Evolutionary conservation across 2,797 vertebrate species (phyloP).

Genomic region (Limnodromus scolopaceus): DNA sequence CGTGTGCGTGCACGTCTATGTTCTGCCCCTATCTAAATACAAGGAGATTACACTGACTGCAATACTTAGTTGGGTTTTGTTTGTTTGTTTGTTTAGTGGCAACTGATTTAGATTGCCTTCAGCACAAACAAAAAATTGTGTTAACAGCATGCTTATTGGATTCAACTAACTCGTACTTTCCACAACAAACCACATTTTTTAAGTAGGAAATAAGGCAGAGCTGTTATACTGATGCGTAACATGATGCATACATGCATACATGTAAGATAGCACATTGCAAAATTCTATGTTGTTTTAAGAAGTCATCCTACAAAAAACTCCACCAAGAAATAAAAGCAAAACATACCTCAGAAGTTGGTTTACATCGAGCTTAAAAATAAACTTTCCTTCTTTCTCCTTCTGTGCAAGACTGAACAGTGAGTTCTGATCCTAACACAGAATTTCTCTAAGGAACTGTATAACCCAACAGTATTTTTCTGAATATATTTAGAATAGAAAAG

Average conservation of each 20-base stretch:
- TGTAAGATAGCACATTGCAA: background rate
- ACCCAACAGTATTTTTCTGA: background rate
- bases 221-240: background rate
- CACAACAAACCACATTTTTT: background rate
- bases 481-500: background rate
- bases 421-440: background rate
- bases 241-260: background rate
- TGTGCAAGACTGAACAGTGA: background rate
- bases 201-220: background rate
- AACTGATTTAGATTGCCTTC: background rate
- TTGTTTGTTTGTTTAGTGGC: background rate
- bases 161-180: background rate
- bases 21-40: background rate
- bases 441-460: background rate
- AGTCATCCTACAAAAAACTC: background rate
- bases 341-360: background rate
- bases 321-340: background rate
- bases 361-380: background rate
- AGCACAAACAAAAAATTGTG: background rate
- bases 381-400: background rate
- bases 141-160: background rate
- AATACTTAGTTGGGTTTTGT: background rate
- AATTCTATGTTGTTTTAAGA: background rate
- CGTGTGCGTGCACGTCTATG: rapidly evolving
- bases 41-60: background rate